Base-by-base conservation (phyloP, 2,113 vertebrate genomes). In the Corythaeola cristata region DNA sequence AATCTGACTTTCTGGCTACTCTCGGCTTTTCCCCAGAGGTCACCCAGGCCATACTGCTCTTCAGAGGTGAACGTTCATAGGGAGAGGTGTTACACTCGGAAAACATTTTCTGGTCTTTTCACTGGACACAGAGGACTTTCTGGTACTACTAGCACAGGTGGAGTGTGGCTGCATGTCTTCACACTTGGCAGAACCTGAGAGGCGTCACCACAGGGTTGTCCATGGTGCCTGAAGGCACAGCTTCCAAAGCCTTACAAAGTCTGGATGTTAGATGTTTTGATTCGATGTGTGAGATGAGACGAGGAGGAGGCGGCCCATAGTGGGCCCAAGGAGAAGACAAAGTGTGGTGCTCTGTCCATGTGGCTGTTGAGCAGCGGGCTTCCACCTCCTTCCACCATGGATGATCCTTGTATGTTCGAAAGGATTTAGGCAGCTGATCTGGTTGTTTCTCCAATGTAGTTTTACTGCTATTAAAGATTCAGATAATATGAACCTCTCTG, bases 131-230 rank as follows among this genome's bases (percentile, higher is more conserved):
- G 22, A 60, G 11, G 30, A 47, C 8, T 88, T 88, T 55, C 30
- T 87, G 8, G 30, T 1, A 5, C 27, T 1, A 6, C 27, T 20
- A 44, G 37, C 47, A 33, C 20, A 45, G 26, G 14, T 15, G 15
- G 10, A 83, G 7, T 0, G 1, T 22, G 23, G 9, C n/a, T 72
- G 69, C 44, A 15, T 2, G 1, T 11, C 62, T 66, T 35, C 26
- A 63, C 17, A 35, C 5, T 16, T 33, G 19, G 37, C 11, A 45
- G 3, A 62, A 69, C 23, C 9, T n/a, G 19, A 44, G 20, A 19
- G 3, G 2, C 56, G n/a, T 37, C 64, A 35, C 15, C 20, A 26
- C 15, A 27, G 52, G 24, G 4, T 3, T 74, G 15, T 6, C 39
- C 15, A 2, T 5, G 24, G 26, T 45, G 14, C 37, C 59, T 24